Evolutionary conservation across 1,140 invertebrate genomes (phyloP), one percentile per base, ranked within the genome.

Genomic region (Zaprionus ghesquierei): DNA sequence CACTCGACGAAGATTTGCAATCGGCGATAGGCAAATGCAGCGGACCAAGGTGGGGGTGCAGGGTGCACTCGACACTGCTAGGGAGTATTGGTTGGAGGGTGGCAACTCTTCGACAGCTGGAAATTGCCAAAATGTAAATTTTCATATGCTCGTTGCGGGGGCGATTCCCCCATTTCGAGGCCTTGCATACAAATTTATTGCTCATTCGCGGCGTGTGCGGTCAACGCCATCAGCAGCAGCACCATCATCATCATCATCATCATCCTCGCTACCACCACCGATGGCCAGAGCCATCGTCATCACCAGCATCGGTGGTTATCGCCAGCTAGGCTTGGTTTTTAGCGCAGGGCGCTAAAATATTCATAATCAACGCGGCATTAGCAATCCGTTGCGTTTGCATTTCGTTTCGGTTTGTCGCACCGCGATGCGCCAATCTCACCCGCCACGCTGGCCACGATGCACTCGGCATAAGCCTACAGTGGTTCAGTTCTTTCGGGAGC

Each of bases 51-150:
- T n/a, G 35, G 12, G 13, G 35, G 9, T 13, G 35, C n/a, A 15
- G 10, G 31, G 31, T 33, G 31, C 31, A 33, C 10, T 33, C n/a
- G n/a, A n/a, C n/a, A n/a, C n/a, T 25, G 25, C 2, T 6, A 13
- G 31, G 12, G 10, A 27, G 54, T 0, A 22, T 15, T 5, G 8
- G 33, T 1, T 6, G 27, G 3, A 3, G 20, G 54, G 46, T 29
- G 49, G 38, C 49, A 20, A 27, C 54, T 41, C 64, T 70, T 77
- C 76, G 75, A 89, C 73, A 79, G 69, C 80, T 89, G 85, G 85
- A 89, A 89, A 89, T 89, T 89, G 85, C 77, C 85, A 89, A 89
- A 89, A 89, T 89, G 85, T 81, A 89, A 89, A 89, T 86, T 89
- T 87, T 89, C 86, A 79, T 79, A 79, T 79, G 84, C 75, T 69